phyloP scores from a whole-genome alignment of 2,797 vertebrate genomes.

The Aeoliscus strigatus region DNA sequence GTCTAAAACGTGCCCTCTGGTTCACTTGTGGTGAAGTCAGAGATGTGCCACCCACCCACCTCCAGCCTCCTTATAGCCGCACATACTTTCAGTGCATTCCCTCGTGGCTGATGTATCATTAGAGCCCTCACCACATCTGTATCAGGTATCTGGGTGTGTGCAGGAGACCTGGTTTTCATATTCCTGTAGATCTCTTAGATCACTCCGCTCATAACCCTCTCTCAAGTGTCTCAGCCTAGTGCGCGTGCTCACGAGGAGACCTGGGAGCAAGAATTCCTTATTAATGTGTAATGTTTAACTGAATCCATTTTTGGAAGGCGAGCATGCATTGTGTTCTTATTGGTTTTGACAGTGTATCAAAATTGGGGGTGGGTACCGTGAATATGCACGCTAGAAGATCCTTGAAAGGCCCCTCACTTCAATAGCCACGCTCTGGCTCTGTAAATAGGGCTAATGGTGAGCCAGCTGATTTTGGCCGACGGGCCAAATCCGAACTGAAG shows the following conservation, averaged over 20 bases:
- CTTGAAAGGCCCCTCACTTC: slow-evolving; percentile 35
- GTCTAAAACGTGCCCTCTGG: slow-evolving; percentile 12
- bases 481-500: slow-evolving; percentile 40
- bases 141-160: slow-evolving; percentile 57
- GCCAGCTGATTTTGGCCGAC: slow-evolving; percentile 43
- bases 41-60: slow-evolving; percentile 23
- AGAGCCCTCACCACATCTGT: slow-evolving; percentile 32
- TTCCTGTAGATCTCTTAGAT: slow-evolving; percentile 28
- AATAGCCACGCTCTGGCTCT: slow-evolving; percentile 38
- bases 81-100: slow-evolving; percentile 36
- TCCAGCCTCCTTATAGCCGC: slow-evolving; percentile 18
- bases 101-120: slow-evolving; percentile 41
- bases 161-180: slow-evolving; percentile 51
- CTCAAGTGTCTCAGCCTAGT: slow-evolving; percentile 11
- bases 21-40: slow-evolving; percentile 13
- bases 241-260: too few species aligned
- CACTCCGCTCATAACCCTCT: slow-evolving; percentile 7
- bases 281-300: slow-evolving; percentile 58
- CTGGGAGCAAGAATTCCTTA: slow-evolving; percentile 19
- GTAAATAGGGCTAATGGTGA: slow-evolving; percentile 18
- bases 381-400: slow-evolving; percentile 48
- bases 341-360: slow-evolving; percentile 55
- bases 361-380: slow-evolving; percentile 32
- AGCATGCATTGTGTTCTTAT: slow-evolving; percentile 45
- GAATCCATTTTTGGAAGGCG: slow-evolving; percentile 51